These are phyloP conservation scores for Blomia tropicalis DNA, from an alignment of 2,888 invertebrate species.

Conservation along the genomic window DNA sequence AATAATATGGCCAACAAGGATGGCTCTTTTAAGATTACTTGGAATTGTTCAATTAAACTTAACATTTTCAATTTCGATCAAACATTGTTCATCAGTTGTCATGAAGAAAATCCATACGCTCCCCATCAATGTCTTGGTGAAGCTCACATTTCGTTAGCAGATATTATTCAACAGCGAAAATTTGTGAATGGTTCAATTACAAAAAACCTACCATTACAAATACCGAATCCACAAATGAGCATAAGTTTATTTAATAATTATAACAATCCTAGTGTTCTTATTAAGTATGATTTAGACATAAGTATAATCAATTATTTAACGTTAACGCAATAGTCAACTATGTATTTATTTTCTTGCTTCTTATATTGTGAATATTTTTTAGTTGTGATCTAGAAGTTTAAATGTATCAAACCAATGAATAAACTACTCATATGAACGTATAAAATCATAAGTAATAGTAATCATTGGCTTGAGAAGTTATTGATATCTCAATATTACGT, in stretches of 20 bases:
- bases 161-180: slow-evolving; percentile 11
- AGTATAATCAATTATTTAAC: too few relatives aligned
- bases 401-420: too few relatives aligned
- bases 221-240: slow-evolving; percentile 3
- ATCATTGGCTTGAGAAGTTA: too few relatives aligned
- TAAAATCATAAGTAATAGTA: too few relatives aligned
- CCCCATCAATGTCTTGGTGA: slow-evolving; percentile 16
- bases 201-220: slow-evolving; percentile 9
- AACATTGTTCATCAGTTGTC: slow-evolving; percentile 10
- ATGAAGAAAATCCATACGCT: slow-evolving; percentile 18
- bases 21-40: slow-evolving; percentile 8
- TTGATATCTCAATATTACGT: too few relatives aligned
- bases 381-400: too few relatives aligned
- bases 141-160: not conserved
- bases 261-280: not conserved
- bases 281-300: slow-evolving; percentile 6
- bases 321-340: too few relatives aligned
- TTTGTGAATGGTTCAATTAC: slow-evolving; percentile 18
- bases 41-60: not conserved
- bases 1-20: not conserved
- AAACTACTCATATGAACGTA: too few relatives aligned
- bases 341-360: too few relatives aligned
- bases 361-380: too few relatives aligned
- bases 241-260: slow-evolving; percentile 8
- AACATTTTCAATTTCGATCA: not conserved